Base-by-base conservation (phyloP, 2,888 invertebrate species). In the Elegia similella region DNA sequence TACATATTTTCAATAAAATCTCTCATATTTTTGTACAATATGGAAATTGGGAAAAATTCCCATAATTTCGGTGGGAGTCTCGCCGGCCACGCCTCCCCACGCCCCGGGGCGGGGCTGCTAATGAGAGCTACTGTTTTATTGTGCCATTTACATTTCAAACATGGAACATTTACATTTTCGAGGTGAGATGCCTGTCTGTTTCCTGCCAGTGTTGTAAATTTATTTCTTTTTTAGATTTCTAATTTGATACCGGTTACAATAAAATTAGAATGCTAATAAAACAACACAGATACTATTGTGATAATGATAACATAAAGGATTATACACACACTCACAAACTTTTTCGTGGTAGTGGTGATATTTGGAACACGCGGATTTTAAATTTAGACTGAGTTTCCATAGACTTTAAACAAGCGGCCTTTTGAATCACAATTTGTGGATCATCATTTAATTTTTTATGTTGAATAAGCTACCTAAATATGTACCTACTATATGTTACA, bases 101-200 rank as follows among this genome's bases (percentile, higher is more conserved):
- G 71, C 82, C 82, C 75, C 66, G 67, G 69, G 83, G 84, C 82
- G 85, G 82, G 63, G 82, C 65, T 66, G 67, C 75, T 84, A 85
- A 84, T 83, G 76, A 80, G 71, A 50, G 65, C 59, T 62, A 56
- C 67, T 67, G 71, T 75, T 75, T 76, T 71, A 75, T 58, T 58
- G 55, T 57, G 42, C 32, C 57, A 64, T 64, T 64, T 64, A 62
- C 64, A 64, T 64, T 60, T 56, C 59, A 58, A 61, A 60, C 59
- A 47, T 52, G 47, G 48, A 53, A 47, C 47, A 59, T 58, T 52
- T 52, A 53, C 46, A 52, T 52, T 55, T 43, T 55, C n/a, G 16
- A 56, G 16, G 56, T 50, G 56, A 56, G 56, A 55, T 55, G 17
- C 46, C 46, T 55, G 55, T 55, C 17, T 38, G 46, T 46, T 55